Percentiles rank a stretch among this genome's conserved stretches.
Evolutionary conservation across 2,888 invertebrate genomes (phyloP).

Genomic region (Phyllotreta cruciferae): DNA sequence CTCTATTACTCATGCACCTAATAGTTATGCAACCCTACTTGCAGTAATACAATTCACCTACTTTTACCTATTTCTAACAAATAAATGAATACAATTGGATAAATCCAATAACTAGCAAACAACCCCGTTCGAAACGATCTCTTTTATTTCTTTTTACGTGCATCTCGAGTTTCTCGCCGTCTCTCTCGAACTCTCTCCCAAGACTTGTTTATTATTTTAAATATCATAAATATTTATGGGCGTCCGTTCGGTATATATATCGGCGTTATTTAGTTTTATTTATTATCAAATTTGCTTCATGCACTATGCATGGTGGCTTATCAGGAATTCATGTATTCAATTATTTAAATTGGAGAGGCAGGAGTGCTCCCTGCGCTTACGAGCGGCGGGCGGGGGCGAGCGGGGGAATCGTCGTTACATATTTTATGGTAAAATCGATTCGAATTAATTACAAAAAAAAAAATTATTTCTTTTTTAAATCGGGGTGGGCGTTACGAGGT

Average conservation of each 20-base stretch:
- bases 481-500: no score
- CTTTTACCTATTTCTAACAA: no score
- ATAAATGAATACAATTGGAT: no score
- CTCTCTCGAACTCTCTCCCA: constrained; percentile 25
- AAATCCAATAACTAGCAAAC: no score
- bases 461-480: neutral
- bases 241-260: constrained; percentile 50
- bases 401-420: constrained; percentile 24
- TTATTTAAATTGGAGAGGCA: constrained; percentile 59
- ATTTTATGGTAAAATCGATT: constrained; percentile 22
- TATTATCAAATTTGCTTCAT: constrained; percentile 62
- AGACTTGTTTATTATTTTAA: constrained; percentile 54
- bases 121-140: no score
- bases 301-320: constrained; percentile 61
- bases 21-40: no score
- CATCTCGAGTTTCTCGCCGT: neutral
- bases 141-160: no score
- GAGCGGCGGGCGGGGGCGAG: constrained; percentile 41
- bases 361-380: constrained; percentile 25
- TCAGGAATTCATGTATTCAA: constrained; percentile 62
- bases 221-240: constrained; percentile 58
- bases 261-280: constrained; percentile 61
- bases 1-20: no score
- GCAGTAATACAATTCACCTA: no score
- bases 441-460: constrained; percentile 1